Conservation (phyloP, 2,888 invertebrate species). For the Nudaria mundana region DNA sequence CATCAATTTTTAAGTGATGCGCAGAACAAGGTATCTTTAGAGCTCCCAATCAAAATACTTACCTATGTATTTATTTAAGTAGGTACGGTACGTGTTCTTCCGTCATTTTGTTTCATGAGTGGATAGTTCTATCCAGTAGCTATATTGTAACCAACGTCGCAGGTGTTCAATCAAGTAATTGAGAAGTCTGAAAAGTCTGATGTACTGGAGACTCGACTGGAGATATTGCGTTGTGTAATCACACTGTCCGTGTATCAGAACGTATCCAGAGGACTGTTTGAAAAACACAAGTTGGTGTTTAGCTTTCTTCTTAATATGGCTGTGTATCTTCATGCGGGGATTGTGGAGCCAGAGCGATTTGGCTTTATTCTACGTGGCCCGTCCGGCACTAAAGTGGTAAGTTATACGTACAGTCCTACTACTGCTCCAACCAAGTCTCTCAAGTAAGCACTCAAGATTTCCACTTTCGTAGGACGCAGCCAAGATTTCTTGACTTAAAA, state of each 20-base stretch:
- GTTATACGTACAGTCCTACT: no score
- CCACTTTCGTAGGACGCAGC: no score
- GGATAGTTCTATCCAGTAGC: no score
- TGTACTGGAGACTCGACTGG: slow-evolving; percentile 84
- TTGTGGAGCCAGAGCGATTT: slow-evolving; percentile 85
- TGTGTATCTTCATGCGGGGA: slow-evolving; percentile 84
- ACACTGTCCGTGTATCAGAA: slow-evolving; percentile 91
- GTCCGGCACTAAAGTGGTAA: slow-evolving; percentile 77
- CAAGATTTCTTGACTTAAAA: no score
- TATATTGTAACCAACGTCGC: slow-evolving; percentile 3
- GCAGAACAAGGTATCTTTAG: no score
- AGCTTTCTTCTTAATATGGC: slow-evolving; percentile 91
- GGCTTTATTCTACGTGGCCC: slow-evolving; percentile 90
- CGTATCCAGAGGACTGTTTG: slow-evolving; percentile 94
- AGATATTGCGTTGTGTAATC: slow-evolving; percentile 87
- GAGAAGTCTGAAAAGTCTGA: slow-evolving; percentile 86
- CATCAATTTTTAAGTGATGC: no score
- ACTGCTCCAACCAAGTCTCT: no score
- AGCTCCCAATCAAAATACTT: no score
- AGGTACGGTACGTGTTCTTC: no score
- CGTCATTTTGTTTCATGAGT: no score
- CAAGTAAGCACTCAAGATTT: no score
- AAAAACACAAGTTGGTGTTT: slow-evolving; percentile 93
- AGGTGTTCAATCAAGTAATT: slow-evolving; percentile 92
- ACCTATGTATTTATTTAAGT: no score